Percentiles rank a stretch among this genome's conserved stretches.
These are phyloP conservation scores for Triplophysa yarkandensis DNA, from an alignment of 2,797 vertebrate genomes.

Conservation along the genomic window DNA sequence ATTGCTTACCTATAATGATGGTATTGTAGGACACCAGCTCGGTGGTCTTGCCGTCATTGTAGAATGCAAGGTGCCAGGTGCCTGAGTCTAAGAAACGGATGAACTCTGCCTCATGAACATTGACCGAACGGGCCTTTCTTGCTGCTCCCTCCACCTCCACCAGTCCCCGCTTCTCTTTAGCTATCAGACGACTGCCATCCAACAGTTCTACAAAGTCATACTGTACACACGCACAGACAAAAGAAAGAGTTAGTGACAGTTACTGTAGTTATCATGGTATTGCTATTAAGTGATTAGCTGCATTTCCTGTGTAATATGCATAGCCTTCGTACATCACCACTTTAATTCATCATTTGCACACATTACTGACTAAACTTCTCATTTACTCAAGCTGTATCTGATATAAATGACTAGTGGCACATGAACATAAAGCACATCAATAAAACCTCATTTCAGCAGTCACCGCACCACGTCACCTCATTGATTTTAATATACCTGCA, in stretches of 20 bases:
- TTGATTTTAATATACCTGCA: conserved; percentile 12
- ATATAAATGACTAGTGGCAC: background rate
- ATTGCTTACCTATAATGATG: conserved; percentile 88
- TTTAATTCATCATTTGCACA: background rate
- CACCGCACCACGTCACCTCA: background rate
- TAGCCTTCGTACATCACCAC: background rate
- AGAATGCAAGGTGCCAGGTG: conserved; percentile 98
- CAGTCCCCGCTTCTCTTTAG: conserved; percentile 89
- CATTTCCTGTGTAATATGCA: background rate
- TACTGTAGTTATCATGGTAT: no score
- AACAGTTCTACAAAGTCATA: conserved; percentile 97
- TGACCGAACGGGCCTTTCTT: conserved; percentile 84
- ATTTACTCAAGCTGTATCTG: background rate
- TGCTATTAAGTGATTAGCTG: background rate
- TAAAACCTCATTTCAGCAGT: background rate
- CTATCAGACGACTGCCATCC: conserved; percentile 92
- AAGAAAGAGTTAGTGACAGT: background rate
- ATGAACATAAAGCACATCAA: conserved; percentile 2
- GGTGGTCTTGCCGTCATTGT: conserved; percentile 91
- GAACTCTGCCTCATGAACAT: conserved; percentile 91
- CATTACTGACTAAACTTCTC: background rate
- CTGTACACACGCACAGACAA: conserved; percentile 65
- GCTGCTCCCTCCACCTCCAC: conserved; percentile 71
- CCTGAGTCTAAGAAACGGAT: conserved; percentile 96
- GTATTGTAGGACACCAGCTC: conserved; percentile 95